These are phyloP conservation scores for Cephalopachus bancanus DNA, from an alignment of 2,797 vertebrate species.

Conservation along the genomic window DNA sequence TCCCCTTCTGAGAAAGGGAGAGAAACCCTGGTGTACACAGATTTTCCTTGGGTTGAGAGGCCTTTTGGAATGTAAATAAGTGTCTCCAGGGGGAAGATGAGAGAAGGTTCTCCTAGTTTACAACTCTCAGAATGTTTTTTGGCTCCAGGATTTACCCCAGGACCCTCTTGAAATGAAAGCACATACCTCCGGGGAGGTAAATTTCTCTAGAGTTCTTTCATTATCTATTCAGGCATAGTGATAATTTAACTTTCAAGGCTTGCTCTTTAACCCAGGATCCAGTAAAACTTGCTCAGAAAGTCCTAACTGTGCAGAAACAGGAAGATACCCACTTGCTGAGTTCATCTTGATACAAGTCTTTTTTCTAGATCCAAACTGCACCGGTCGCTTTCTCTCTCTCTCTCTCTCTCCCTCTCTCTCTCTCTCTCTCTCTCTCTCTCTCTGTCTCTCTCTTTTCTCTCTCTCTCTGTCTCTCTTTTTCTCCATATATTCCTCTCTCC, in stretches of 20 bases:
- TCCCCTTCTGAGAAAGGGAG: not conserved
- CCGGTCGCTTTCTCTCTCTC: not conserved
- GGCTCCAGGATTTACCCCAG: not conserved
- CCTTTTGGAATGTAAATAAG: not conserved
- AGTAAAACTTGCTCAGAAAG: not conserved
- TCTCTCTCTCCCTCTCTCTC: not conserved
- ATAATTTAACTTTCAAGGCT: not conserved
- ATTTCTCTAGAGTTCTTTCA: not conserved
- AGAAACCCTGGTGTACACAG: not conserved
- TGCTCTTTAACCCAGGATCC: not conserved
- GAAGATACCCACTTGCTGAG: constrained; percentile 3
- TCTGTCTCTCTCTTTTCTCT: not conserved
- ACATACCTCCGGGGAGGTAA: not conserved
- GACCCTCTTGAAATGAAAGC: not conserved
- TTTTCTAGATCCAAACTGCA: not conserved
- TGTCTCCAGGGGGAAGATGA: not conserved
- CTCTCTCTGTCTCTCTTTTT: no score
- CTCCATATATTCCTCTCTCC: no score
- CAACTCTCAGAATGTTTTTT: not conserved
- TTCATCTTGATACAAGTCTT: not conserved
- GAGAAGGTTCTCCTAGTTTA: not conserved
- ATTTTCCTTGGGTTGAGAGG: not conserved
- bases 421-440: no score
- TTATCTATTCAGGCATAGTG: not conserved
- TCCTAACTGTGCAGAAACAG: not conserved